Conservation (phyloP, 2,797 vertebrate species). For the Rhinatrema bivittatum region DNA sequence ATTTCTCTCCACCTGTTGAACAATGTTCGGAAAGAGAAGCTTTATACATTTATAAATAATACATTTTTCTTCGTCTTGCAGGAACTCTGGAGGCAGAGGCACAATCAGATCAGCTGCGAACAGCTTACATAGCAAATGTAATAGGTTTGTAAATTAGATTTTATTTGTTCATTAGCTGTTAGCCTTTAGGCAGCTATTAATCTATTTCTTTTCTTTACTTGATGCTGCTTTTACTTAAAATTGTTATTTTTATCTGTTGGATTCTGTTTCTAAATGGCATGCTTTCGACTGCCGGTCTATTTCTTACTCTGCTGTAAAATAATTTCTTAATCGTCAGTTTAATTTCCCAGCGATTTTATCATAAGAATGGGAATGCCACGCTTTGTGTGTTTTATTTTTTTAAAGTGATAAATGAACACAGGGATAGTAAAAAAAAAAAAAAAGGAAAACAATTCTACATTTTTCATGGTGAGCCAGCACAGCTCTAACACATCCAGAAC, state of each 20-base stretch:
- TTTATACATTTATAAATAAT: constrained; percentile 72
- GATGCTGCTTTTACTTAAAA: constrained; percentile 39
- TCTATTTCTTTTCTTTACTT: constrained; percentile 51
- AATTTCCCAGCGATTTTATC: too few relatives aligned
- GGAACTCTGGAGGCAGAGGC: constrained; percentile 75
- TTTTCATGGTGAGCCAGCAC: too few relatives aligned
- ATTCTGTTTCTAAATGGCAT: constrained; percentile 51
- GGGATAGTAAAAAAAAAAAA: too few relatives aligned
- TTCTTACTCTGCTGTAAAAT: too few relatives aligned
- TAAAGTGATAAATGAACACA: too few relatives aligned
- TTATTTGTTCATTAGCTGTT: constrained; percentile 70
- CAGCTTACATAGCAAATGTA: constrained; percentile 73
- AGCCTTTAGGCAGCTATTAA: constrained; percentile 69
- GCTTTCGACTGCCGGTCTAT: constrained; percentile 52
- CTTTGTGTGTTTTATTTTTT: too few relatives aligned
- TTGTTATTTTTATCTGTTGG: constrained; percentile 39
- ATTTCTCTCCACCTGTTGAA: constrained; percentile 41
- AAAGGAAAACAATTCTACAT: too few relatives aligned
- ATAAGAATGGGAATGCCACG: too few relatives aligned
- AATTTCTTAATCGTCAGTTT: too few relatives aligned
- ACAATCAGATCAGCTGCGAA: constrained; percentile 75
- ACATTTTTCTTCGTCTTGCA: constrained; percentile 69
- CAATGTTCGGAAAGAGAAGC: constrained; percentile 42
- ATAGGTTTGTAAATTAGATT: constrained; percentile 82
- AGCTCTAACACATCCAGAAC: too few relatives aligned